Evolutionary conservation across 2,888 invertebrate species (phyloP).

Genomic region (Epicampocera succincta): DNA sequence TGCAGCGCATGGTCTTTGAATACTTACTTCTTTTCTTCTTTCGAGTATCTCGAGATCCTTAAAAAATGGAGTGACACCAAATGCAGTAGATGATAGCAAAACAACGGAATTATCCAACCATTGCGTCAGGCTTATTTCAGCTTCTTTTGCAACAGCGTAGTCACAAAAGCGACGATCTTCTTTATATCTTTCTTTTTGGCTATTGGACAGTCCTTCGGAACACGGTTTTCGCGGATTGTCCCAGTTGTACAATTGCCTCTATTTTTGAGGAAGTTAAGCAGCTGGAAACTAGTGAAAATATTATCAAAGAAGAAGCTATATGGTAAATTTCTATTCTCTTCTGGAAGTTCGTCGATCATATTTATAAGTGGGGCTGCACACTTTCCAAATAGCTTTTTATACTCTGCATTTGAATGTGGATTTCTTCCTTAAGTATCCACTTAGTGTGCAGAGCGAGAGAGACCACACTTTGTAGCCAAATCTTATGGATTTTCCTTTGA

Average conservation of each 20-base stretch:
- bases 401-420: conserved; percentile 1
- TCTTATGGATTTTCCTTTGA: conserved; percentile 73
- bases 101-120: conserved; percentile 2
- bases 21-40: conserved; percentile 6
- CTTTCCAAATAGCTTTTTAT: conserved; percentile 13
- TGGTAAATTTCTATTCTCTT: conserved; percentile 8
- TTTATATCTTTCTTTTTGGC: conserved; percentile 8
- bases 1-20: not conserved
- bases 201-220: conserved; percentile 18
- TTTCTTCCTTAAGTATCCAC: conserved; percentile 2
- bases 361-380: conserved; percentile 11
- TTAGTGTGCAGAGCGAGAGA: not conserved
- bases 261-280: conserved; percentile 3
- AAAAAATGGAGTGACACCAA: conserved; percentile 3
- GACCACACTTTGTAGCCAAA: conserved; percentile 71
- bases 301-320: conserved; percentile 15
- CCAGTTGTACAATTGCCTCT: conserved; percentile 7
- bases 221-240: conserved; percentile 11
- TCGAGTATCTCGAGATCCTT: too few species aligned
- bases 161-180: conserved; percentile 6
- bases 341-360: conserved; percentile 12
- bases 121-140: conserved; percentile 15
- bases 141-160: conserved; percentile 8
- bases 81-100: too few species aligned
- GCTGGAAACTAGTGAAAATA: conserved; percentile 7